Evolutionary conservation across 2,888 invertebrate species (phyloP), one percentile per base, ranked within the genome.

Genomic region (Spodoptera picta): DNA sequence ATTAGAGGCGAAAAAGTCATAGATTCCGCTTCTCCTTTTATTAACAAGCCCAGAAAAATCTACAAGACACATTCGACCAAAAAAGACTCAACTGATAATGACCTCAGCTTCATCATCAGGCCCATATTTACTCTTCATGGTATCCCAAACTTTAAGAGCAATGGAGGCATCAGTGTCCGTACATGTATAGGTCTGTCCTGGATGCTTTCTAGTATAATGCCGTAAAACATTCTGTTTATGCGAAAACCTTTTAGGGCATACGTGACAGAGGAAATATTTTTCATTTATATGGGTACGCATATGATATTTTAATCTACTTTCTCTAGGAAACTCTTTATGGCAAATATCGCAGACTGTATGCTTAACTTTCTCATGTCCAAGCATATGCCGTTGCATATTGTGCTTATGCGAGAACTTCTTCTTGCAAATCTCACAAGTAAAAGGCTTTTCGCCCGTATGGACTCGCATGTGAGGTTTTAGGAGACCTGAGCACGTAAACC

Each of bases 161-260:
- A 91, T 84, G 0, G 88, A 88, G 0, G 92, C 91, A 57, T 92
- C 92, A 0, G 92, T 91, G 0, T 89, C 88, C 0, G 74, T 75
- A 6, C 87, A 82, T 0, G 75, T 70, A 23, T 87, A 92, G 0
- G 73, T 84, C 0, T 79, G 75, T 0, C 86, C 83, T 0, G 92
- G 92, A 80, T 93, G 93, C 6, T 92, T 92, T 4, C 87, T 78
- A 2, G 75, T 74, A 49, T 91, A 92, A 75, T 93, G 93, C 0
- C 91, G 74, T 0, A 90, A 49, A 0, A 91, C 86, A 59, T 92
- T 92, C 23, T 91, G 91, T 43, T 87, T 87, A 53, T 92, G 91
- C 0, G 92, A 90, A 64, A 92, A 92, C 19, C 82, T 75, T 58
- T 89, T 91, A 0, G 83, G 81, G 50, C 92, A 92, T 0, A 87